Evolutionary conservation across 2,797 vertebrate genomes (phyloP).

Genomic region (Rhodeus uyekii): DNA sequence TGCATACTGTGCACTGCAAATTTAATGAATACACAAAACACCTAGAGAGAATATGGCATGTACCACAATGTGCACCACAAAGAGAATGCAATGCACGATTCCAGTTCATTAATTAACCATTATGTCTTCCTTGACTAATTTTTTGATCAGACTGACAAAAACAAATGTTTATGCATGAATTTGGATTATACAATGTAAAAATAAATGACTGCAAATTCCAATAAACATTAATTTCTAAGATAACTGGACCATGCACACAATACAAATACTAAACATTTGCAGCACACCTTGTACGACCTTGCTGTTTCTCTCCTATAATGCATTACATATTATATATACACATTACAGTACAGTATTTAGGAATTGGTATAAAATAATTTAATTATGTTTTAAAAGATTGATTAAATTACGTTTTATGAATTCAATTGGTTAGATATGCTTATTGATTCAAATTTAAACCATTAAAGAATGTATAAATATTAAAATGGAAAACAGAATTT

Average conservation of each 20-base stretch:
- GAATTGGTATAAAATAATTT: background rate
- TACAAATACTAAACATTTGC: background rate
- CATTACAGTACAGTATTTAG: too few species aligned
- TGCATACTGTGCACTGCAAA: background rate
- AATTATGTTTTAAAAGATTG: background rate
- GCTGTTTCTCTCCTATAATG: background rate
- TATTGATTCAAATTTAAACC: background rate
- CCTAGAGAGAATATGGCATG: background rate
- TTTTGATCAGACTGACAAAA: background rate
- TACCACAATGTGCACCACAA: background rate
- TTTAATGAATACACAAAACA: background rate
- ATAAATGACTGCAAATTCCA: background rate
- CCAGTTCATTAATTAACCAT: background rate
- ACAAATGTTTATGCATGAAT: background rate
- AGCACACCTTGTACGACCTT: background rate
- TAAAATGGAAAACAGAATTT: background rate
- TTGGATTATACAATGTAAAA: background rate
- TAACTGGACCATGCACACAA: background rate
- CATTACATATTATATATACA: background rate
- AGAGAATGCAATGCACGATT: background rate
- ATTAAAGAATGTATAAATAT: background rate
- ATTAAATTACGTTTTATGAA: background rate
- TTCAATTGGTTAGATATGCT: background rate
- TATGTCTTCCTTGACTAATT: background rate
- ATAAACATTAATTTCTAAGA: background rate